phyloP scores from a whole-genome alignment of 2,888 invertebrate species.

The Beris morrisii region DNA sequence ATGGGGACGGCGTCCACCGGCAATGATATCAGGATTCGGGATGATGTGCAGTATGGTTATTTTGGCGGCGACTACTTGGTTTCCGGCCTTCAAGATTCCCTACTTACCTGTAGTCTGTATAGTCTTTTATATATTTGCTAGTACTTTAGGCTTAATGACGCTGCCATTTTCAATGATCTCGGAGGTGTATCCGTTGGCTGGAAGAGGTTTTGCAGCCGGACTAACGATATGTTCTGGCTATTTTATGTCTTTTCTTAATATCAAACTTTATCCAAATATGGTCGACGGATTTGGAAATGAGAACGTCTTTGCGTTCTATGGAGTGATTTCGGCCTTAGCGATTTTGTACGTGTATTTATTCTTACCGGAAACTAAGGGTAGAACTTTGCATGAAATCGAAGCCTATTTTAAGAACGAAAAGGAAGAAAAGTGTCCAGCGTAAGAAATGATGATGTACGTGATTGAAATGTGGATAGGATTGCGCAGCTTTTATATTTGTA shows the following conservation, averaged over 20 bases:
- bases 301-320: constrained; percentile 67
- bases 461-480: constrained; percentile 4
- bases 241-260: constrained; percentile 65
- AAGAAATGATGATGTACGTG: not conserved
- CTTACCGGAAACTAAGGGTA: constrained; percentile 71
- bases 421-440: constrained; percentile 1
- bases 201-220: constrained; percentile 68
- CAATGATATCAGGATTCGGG: constrained; percentile 65
- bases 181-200: constrained; percentile 67
- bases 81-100: constrained; percentile 44
- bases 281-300: constrained; percentile 61
- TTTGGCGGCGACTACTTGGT: constrained; percentile 58
- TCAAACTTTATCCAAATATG: constrained; percentile 68
- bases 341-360: constrained; percentile 62
- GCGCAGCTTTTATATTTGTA: not conserved
- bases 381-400: constrained; percentile 69
- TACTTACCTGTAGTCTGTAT: constrained; percentile 49
- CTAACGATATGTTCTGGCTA: constrained; percentile 68
- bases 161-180: constrained; percentile 76
- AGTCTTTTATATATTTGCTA: constrained; percentile 57
- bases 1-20: constrained; percentile 66
- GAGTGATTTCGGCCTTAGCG: constrained; percentile 62
- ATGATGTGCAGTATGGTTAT: constrained; percentile 64
- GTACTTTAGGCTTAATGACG: constrained; percentile 60
- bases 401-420: constrained; percentile 53